A percentile compares a stretch with the other conserved stretches of the same genome.
These are phyloP conservation scores for Poeciliopsis retropinna DNA, from an alignment of 2,113 vertebrate species.

Conservation along the genomic window DNA sequence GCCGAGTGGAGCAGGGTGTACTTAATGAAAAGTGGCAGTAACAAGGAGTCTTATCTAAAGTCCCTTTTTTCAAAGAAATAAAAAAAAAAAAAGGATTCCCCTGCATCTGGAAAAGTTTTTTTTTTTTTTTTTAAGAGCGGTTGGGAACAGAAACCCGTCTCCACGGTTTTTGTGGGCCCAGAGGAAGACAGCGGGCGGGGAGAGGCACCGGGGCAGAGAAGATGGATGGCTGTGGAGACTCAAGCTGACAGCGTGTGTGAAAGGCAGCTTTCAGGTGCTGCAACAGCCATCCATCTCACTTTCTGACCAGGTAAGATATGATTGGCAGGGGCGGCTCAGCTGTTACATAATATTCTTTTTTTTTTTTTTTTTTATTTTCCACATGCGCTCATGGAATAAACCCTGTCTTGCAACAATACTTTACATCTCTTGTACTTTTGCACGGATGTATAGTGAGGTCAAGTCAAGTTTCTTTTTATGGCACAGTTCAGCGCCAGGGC, in stretches of 20 bases:
- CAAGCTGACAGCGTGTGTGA: slow-evolving; percentile 73
- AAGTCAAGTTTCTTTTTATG: no score
- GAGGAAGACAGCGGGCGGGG: slow-evolving; percentile 47
- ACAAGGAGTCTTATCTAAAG: slow-evolving; percentile 61
- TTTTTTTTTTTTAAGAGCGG: slow-evolving; percentile 44
- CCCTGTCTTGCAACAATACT: not conserved
- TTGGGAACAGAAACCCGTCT: slow-evolving; percentile 46
- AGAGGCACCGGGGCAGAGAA: slow-evolving; percentile 55
- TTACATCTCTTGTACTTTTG: not conserved
- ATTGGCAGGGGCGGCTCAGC: slow-evolving; percentile 59
- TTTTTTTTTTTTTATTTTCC: not conserved
- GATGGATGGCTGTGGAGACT: slow-evolving; percentile 74
- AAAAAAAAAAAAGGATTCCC: slow-evolving; percentile 23
- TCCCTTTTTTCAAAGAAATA: not conserved
- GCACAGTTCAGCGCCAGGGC: no score
- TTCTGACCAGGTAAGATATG: slow-evolving; percentile 57
- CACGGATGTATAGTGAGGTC: no score
- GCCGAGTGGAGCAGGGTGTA: slow-evolving; percentile 43
- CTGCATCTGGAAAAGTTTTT: slow-evolving; percentile 25
- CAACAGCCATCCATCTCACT: slow-evolving; percentile 77
- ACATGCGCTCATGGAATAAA: not conserved
- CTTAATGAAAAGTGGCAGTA: slow-evolving; percentile 70
- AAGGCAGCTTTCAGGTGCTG: slow-evolving; percentile 74
- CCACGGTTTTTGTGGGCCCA: slow-evolving; percentile 47
- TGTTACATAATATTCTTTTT: slow-evolving; percentile 51